Base-by-base conservation (phyloP, 2,888 invertebrate genomes). In the Ditylenchus weischeri region DNA sequence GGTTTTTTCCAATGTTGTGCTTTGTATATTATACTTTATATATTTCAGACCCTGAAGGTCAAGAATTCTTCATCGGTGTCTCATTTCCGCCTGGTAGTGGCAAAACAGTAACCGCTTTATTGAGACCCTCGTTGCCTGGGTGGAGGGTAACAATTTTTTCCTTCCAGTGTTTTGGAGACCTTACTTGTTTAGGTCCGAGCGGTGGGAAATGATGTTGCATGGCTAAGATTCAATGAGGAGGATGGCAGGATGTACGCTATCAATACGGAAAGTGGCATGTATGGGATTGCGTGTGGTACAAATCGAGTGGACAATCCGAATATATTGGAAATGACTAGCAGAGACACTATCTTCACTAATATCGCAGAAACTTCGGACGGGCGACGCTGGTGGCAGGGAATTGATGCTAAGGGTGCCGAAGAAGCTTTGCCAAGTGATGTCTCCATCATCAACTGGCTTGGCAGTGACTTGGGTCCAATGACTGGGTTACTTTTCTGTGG, bases 91-190 rank as follows among this genome's bases (percentile, higher is more conserved):
- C 93, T 13, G 95, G 95, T 13, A 96, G 96, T 83, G 96, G 96
- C n/a, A 96, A 96, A 85, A 96, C 96, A n/a, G 96, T 95, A 85
- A 86, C 96, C 64, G 95, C 96, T 19, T 95, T 96, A 94, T 89
- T 96, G 90, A 90, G 89, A 5, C 93, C 96, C 0, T 0, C n/a
- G n/a, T 85, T 96, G 47, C 90, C 92, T 0, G 93, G 93, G 8
- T 86, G 84, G 79, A 86, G 85, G 76, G 81, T 86, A 21, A 6
- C 21, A 19, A 23, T 23, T 2, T 29, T n/a, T 19, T 23, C 3
- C 1, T 23, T 4, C 3, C 19, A 29, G 3, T 4, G 2, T 29
- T 29, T 29, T 5, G 29, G 29, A 29, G 29, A 29, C 29, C n/a
- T 29, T 29, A 29, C 5, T 29, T 29, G 29, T 29, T 29, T 29